A percentile compares a stretch with the other conserved stretches of the same genome.
Conservation (phyloP, 2,113 vertebrate genomes). For the Brachyhypopomus gauderio region DNA sequence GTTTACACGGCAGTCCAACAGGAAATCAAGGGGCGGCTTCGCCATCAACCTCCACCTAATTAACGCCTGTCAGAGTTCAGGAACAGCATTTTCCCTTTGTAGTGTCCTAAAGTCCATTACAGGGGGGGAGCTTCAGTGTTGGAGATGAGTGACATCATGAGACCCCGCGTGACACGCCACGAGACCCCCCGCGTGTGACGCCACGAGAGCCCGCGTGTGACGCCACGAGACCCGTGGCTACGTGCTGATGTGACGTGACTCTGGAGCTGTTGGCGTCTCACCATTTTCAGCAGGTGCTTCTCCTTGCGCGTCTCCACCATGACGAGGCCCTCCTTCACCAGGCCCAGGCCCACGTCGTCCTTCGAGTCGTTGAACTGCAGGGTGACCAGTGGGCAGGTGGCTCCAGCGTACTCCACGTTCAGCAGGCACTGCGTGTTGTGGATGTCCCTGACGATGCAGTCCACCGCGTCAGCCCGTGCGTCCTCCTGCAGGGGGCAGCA, state of each 20-base stretch:
- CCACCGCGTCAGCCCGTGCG: conserved; percentile 84
- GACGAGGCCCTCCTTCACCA: conserved; percentile 90
- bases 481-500: conserved; percentile 77
- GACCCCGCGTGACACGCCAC: too few species aligned
- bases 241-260: too few species aligned
- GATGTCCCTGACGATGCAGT: conserved; percentile 89
- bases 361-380: conserved; percentile 90
- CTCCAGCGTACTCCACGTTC: conserved; percentile 85
- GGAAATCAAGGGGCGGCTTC: neutral
- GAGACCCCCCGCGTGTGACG: too few species aligned
- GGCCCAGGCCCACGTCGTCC: conserved; percentile 86
- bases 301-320: conserved; percentile 95
- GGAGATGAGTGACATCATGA: too few species aligned
- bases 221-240: too few species aligned
- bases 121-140: too few species aligned
- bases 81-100: too few species aligned
- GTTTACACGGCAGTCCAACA: neutral
- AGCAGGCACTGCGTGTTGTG: conserved; percentile 93
- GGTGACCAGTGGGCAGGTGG: conserved; percentile 82
- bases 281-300: conserved; percentile 91
- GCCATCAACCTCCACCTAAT: neutral
- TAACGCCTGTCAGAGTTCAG: neutral
- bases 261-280: conserved; percentile 59
- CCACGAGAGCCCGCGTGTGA: too few species aligned
- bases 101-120: too few species aligned